A percentile compares a stretch with the other conserved stretches of the same genome.
Evolutionary conservation across 2,888 invertebrate species (phyloP).

Genomic region (Ichneumoninae sp.): DNA sequence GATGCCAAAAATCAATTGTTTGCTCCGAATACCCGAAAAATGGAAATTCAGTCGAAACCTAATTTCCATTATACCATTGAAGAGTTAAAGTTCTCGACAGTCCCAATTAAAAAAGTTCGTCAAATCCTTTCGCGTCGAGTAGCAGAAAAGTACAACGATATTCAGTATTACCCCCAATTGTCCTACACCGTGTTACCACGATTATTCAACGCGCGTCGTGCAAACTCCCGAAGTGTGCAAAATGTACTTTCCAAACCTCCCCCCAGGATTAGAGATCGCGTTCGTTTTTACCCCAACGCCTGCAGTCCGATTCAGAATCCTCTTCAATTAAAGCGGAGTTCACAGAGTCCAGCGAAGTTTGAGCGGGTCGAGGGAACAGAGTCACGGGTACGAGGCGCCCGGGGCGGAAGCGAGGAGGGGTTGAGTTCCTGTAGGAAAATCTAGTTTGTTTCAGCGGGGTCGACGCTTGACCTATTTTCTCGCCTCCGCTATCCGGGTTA

Average conservation of each 20-base stretch:
- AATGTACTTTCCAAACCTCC: neutral
- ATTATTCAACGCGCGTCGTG: neutral
- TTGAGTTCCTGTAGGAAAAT: constrained; percentile 43
- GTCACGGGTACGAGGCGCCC: neutral
- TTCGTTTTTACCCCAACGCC: neutral
- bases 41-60: neutral
- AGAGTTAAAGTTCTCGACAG: neutral
- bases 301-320: neutral
- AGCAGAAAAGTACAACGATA: neutral
- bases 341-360: neutral
- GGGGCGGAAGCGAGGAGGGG: neutral
- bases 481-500: constrained; percentile 59
- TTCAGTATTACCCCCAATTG: neutral
- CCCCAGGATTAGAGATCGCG: neutral
- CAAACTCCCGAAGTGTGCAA: neutral
- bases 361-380: neutral
- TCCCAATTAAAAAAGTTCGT: neutral
- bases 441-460: constrained; percentile 35
- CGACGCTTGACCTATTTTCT: constrained; percentile 57
- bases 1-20: no score
- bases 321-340: neutral
- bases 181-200: no score
- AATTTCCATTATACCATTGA: neutral
- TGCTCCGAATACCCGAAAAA: no score
- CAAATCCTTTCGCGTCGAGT: neutral